Evolutionary conservation across 1,140 invertebrate genomes (phyloP).

Genomic region (Saccostrea cuccullata): DNA sequence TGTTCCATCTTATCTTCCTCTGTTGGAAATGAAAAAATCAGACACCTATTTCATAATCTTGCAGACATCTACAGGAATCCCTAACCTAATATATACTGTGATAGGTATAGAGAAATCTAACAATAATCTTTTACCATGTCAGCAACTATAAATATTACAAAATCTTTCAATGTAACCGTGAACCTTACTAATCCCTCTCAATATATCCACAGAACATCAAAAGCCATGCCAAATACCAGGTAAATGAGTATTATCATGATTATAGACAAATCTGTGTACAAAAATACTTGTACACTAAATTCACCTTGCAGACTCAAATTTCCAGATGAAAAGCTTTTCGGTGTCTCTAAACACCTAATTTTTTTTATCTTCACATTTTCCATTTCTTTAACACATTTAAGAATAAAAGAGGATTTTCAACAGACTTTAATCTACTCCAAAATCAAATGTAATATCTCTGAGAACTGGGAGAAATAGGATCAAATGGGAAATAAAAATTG

Average conservation of each 20-base stretch:
- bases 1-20: slow-evolving; percentile 2
- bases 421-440: neutral
- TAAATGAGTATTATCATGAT: neutral
- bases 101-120: slow-evolving; percentile 4
- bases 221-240: neutral
- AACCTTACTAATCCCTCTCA: neutral
- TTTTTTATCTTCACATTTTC: neutral
- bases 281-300: slow-evolving; percentile 8
- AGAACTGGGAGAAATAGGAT: neutral
- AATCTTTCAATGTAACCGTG: neutral
- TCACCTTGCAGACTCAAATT: neutral
- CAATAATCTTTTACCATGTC: neutral
- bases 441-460: neutral
- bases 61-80: neutral
- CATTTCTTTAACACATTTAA: neutral
- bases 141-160: slow-evolving; percentile 4
- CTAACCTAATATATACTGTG: neutral
- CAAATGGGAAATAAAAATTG: no score
- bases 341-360: neutral
- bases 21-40: slow-evolving; percentile 6
- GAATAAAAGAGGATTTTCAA: neutral
- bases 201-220: neutral
- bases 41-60: slow-evolving; percentile 19
- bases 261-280: neutral
- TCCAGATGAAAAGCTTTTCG: neutral